Evolutionary conservation across 2,888 invertebrate genomes (phyloP), one percentile per base, ranked within the genome.

Genomic region (Drosophila aldrichi): DNA sequence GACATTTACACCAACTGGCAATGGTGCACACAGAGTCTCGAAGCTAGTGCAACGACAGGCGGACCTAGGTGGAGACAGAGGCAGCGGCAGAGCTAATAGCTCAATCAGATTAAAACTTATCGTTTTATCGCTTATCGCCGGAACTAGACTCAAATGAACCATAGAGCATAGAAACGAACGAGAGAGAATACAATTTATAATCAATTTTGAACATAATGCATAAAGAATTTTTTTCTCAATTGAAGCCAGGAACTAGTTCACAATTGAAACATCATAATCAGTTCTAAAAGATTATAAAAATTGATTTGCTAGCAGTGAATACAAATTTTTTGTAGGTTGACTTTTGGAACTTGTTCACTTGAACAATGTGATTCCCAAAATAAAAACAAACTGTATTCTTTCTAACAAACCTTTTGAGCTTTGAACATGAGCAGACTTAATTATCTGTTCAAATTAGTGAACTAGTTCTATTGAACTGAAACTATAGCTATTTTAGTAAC

Each of bases 1-100:
- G 74, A 82, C 82, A 83, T 83, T 83, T 82, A 70, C 83, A 70
- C 71, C 78, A 78, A 82, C 76, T 82, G 81, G 32, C 76, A 79
- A 76, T 74, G 79, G 70, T 61, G 68, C 54, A 60, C 62, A 43
- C 40, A 38, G 22, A 25, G 25, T 1, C 18, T 18, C 20, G 46
- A 16, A n/a, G 12, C 49, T 1, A 29, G 48, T 52, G 36, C 52
- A 20, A 44, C 22, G 41, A 20, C 22, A 40, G 52, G 20, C 44
- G 2, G n/a, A 20, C 34, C 16, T 3, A 16, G 3, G 14, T n/a
- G n/a, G n/a, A n/a, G n/a, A n/a, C 43, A 43, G 16, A 32, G 56
- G 43, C 52, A 8, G 6, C n/a, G 32, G 22, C 63, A 22, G 14
- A 55, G 59, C 41, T 57, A 72, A 72, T 72, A 59, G 72, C 73